A percentile compares a stretch with the other conserved stretches of the same genome.
phyloP scores from a whole-genome alignment of 1,140 invertebrate species.

The Centruroides vittatus region DNA sequence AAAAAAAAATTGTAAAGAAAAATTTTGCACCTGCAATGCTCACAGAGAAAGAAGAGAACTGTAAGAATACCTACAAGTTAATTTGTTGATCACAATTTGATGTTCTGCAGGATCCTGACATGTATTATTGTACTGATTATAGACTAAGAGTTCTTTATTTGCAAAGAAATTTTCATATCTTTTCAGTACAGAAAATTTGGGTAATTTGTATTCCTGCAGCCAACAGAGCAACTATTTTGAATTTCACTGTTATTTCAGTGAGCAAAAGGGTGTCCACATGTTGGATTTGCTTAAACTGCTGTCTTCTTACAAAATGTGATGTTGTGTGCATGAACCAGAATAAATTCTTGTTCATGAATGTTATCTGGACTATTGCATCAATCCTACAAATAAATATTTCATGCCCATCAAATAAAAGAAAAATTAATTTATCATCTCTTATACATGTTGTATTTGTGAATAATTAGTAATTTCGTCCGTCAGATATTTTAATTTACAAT shows the following conservation, averaged over 20 bases:
- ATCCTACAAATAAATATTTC: too few relatives aligned
- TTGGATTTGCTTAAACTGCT: slow-evolving; percentile 11
- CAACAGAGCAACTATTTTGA: slow-evolving; percentile 10
- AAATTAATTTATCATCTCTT: too few relatives aligned
- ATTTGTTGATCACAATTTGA: too few relatives aligned
- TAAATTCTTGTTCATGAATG: slow-evolving; percentile 14
- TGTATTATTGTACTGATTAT: slow-evolving; percentile 4
- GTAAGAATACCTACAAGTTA: too few relatives aligned
- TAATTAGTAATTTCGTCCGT: too few relatives aligned
- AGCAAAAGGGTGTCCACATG: slow-evolving; percentile 11
- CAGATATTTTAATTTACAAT: too few relatives aligned
- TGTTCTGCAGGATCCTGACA: too few relatives aligned
- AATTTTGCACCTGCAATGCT: too few relatives aligned
- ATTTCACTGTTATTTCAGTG: slow-evolving; percentile 7
- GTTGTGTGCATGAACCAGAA: slow-evolving; percentile 15
- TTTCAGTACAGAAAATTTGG: not conserved
- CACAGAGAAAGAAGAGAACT: too few relatives aligned
- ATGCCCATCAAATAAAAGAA: too few relatives aligned
- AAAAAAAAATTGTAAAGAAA: too few relatives aligned
- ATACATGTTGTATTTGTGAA: too few relatives aligned
- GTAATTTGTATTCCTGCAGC: slow-evolving; percentile 5
- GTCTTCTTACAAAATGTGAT: slow-evolving; percentile 12
- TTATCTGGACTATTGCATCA: not conserved
- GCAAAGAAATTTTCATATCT: slow-evolving; percentile 1
- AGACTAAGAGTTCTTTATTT: slow-evolving; percentile 9